Conservation (phyloP, 2,113 vertebrate species). For the Spermophilus dauricus region DNA sequence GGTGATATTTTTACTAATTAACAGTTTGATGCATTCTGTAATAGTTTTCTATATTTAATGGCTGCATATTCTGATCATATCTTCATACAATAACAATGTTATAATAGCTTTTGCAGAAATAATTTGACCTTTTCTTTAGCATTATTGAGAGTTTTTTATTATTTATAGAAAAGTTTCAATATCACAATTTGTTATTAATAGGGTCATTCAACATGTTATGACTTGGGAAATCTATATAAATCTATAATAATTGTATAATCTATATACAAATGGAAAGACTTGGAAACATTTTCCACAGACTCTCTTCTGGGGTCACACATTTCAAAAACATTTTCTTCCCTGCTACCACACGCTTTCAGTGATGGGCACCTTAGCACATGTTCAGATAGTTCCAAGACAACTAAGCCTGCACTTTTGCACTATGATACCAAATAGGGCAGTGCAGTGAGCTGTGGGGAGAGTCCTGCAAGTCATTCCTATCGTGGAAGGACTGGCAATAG, state of each 20-base stretch:
- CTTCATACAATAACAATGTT: neutral
- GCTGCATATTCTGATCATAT: neutral
- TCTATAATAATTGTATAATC: neutral
- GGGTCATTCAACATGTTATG: neutral
- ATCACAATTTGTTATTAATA: neutral
- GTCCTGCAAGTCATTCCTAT: neutral
- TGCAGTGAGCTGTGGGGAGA: neutral
- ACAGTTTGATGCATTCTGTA: neutral
- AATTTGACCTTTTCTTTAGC: neutral
- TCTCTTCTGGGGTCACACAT: neutral
- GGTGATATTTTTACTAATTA: neutral
- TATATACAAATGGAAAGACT: neutral
- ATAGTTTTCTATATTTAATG: neutral
- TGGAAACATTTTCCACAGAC: neutral
- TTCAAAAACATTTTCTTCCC: neutral
- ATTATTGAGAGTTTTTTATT: neutral
- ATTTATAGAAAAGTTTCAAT: neutral
- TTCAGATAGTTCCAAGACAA: neutral
- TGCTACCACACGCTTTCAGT: neutral
- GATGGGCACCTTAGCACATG: neutral
- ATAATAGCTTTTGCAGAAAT: neutral
- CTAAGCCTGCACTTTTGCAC: neutral
- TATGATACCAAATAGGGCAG: fast-evolving
- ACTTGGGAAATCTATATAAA: neutral
- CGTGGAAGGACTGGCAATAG: neutral